phyloP scores from a whole-genome alignment of 2,797 vertebrate species.

The Poeciliopsis presidionis region DNA sequence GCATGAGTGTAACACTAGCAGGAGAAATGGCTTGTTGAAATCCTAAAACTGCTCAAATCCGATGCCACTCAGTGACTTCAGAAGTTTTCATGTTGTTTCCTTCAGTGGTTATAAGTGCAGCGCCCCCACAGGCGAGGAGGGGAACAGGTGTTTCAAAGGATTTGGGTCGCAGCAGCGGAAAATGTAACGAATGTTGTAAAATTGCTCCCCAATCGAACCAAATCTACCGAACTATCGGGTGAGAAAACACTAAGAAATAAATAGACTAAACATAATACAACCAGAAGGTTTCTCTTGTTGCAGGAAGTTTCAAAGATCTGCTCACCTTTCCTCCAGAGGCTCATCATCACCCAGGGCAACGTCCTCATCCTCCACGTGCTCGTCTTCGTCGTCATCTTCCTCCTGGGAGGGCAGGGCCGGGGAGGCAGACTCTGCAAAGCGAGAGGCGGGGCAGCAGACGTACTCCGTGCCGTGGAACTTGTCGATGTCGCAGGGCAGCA shows the following conservation, averaged over 20 bases:
- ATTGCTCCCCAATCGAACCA: no score
- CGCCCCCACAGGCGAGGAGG: no score
- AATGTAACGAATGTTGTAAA: no score
- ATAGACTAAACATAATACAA: not conserved
- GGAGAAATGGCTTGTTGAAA: no score
- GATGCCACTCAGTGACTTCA: no score
- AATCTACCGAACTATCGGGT: no score
- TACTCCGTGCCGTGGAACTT: constrained; percentile 95
- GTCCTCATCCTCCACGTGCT: constrained; percentile 83
- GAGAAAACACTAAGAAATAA: not conserved
- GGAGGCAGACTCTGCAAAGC: constrained; percentile 50
- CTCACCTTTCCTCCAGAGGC: constrained; percentile 71
- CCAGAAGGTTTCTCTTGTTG: not conserved
- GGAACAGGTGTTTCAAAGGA: no score
- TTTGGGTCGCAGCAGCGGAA: no score
- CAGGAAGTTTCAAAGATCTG: constrained; percentile 6
- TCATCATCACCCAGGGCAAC: constrained; percentile 73
- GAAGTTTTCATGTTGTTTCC: no score
- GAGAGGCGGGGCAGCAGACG: constrained; percentile 91
- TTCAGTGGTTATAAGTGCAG: no score
- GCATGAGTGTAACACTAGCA: no score
- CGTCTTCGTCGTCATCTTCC: constrained; percentile 73
- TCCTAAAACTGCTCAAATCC: no score
- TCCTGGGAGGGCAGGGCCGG: constrained; percentile 75
- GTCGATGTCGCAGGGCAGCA: constrained; percentile 93